Percentiles rank a stretch among this genome's conserved stretches.
Conservation (phyloP, 2,888 invertebrate species). For the Plagiodera versicolora region DNA sequence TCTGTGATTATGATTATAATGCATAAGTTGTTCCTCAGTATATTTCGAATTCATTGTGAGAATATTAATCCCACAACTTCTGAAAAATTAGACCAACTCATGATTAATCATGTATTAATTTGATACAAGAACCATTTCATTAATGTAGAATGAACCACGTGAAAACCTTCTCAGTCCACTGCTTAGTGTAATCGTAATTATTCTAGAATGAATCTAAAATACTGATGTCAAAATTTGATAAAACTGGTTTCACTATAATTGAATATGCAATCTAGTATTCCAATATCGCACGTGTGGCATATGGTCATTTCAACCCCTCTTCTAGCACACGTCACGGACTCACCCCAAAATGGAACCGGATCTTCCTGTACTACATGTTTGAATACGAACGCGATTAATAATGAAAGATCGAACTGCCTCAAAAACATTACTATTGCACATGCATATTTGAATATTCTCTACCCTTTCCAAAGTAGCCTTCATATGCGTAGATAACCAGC, state of each 20-base stretch:
- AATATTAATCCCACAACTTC: too few relatives aligned
- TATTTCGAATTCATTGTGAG: too few relatives aligned
- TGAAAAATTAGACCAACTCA: too few relatives aligned
- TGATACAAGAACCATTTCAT: too few relatives aligned
- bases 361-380: not conserved
- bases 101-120: too few relatives aligned
- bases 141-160: not conserved
- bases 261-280: slow-evolving; percentile 14
- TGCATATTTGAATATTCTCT: not conserved
- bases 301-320: slow-evolving; percentile 26
- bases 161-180: slow-evolving; percentile 5
- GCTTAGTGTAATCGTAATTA: not conserved
- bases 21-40: too few relatives aligned
- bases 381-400: slow-evolving; percentile 1
- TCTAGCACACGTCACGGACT: slow-evolving; percentile 13
- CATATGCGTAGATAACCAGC: too few relatives aligned
- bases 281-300: slow-evolving; percentile 26
- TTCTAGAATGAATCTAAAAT: not conserved
- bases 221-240: slow-evolving; percentile 14
- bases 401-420: not conserved
- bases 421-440: not conserved
- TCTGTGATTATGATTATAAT: too few relatives aligned
- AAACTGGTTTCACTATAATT: slow-evolving; percentile 20
- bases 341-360: slow-evolving; percentile 19
- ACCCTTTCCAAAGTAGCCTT: not conserved